Conservation (phyloP, 2,113 vertebrate species). For the Ranitomeya variabilis region DNA sequence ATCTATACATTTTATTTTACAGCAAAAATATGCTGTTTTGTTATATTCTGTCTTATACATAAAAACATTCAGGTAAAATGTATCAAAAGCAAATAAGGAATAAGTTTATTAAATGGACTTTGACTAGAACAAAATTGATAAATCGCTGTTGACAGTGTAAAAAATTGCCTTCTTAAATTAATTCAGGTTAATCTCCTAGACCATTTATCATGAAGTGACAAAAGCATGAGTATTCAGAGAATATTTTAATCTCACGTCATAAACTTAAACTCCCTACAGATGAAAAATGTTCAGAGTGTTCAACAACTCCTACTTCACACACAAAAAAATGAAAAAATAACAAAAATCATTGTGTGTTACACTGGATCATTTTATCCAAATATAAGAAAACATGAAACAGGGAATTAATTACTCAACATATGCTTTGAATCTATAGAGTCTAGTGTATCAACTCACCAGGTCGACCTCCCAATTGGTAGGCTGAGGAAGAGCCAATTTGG, state of each 20-base stretch:
- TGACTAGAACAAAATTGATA: neutral
- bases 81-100: neutral
- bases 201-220: constrained; percentile 42
- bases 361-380: neutral
- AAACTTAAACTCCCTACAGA: constrained; percentile 7
- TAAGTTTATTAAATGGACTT: constrained; percentile 37
- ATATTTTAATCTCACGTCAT: constrained; percentile 43
- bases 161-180: constrained; percentile 30
- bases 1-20: too few relatives aligned
- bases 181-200: constrained; percentile 43
- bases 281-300: constrained; percentile 43
- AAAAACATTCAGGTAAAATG: neutral
- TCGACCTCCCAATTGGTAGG: neutral
- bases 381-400: neutral
- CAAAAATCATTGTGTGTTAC: neutral
- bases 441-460: neutral
- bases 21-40: neutral
- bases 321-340: neutral
- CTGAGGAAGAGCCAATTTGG: constrained; percentile 21
- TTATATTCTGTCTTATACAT: neutral
- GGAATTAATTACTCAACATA: constrained; percentile 10
- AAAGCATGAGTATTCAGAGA: constrained; percentile 21
- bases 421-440: constrained; percentile 32
- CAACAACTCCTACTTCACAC: constrained; percentile 21
- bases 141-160: constrained; percentile 20